Evolutionary conservation across 2,797 vertebrate genomes (phyloP), one percentile per base, ranked within the genome.

Genomic region (Lerista edwardsae): DNA sequence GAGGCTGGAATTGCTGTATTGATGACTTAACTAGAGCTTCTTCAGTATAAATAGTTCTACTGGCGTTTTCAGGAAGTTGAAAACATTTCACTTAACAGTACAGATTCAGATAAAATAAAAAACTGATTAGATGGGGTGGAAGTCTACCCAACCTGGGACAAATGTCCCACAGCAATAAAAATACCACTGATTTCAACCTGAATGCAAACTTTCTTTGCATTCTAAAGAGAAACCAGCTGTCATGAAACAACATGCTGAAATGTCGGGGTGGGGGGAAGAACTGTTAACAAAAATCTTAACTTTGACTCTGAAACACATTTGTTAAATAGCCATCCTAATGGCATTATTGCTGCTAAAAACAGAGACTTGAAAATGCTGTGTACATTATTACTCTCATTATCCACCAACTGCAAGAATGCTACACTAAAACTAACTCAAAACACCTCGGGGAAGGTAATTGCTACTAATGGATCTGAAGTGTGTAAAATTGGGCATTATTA

Each of bases 381-480:
- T 95, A 96, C 92, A 94, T 97, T 95, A 97, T 97, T 97, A 97
- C 94, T 90, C 94, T 97, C 96, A 97, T 97, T 97, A 97, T 96
- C 96, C 91, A 90, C 95, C 96, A 96, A 97, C 96, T 96, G 95
- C 94, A 97, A 97, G 97, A 97, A 97, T 97, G 97, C 96, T 89
- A 93, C 94, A 95, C 96, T 97, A 96, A 96, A 97, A 97, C 96
- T 96, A 96, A 97, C 96, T 97, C 96, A 97, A 97, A 97, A 97
- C 96, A 97, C 96, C 96, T 97, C 95, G 92, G 96, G 95, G 94
- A 96, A 96, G 96, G 96, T 97, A 97, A 97, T 97, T 97, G 96
- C 96, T 94, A 95, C 96, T 97, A 97, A 97, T 97, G 96, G 96
- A 96, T 96, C 87, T 97, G 96, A 97, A 97, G 96, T 97, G 96